Base-by-base conservation (phyloP, 2,888 invertebrate species). In the Trichopria drosophilae region DNA sequence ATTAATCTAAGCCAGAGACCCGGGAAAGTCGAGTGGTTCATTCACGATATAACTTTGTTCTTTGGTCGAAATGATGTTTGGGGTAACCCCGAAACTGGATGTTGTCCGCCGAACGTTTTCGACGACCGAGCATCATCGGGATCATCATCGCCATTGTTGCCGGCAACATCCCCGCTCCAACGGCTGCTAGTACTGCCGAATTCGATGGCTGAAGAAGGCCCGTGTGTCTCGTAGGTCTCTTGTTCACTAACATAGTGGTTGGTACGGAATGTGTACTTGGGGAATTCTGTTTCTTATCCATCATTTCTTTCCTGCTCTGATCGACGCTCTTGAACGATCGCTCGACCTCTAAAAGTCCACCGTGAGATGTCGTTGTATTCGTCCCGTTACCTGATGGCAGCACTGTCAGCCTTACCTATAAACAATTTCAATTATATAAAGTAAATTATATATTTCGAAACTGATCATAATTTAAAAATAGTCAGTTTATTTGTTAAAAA, bases 81-180 rank as follows among this genome's bases (percentile, higher is more conserved):
- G n/a, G n/a, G n/a, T n/a, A n/a, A n/a, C n/a, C n/a, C n/a, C n/a
- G n/a, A n/a, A n/a, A n/a, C n/a, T n/a, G n/a, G n/a, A n/a, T n/a
- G n/a, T n/a, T n/a, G n/a, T 31, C 9, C 13, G 39, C 6, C 37
- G 64, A 63, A 31, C 72, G 63, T 60, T 74, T 76, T 60, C 75
- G 77, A 34, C 80, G 75, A n/a, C 85, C 85, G 51, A 88, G 77
- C 71, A 87, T 84, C 81, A 88, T 84, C 0, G 89, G 89, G 26
- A 88, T 84, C 59, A 89, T 80, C 84, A 88, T 86, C 0, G 88
- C 88, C 84, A 88, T 86, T 0, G 88, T 87, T 0, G 88, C 88
- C 5, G 88, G 88, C 15, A 89, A 80, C 84, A 89, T 86, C 0
- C 88, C 88, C 12, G 88, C 88, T 0, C 88, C 86, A 1, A 88